phyloP scores from a whole-genome alignment of 2,113 vertebrate species.

The Tyrannus savana region DNA sequence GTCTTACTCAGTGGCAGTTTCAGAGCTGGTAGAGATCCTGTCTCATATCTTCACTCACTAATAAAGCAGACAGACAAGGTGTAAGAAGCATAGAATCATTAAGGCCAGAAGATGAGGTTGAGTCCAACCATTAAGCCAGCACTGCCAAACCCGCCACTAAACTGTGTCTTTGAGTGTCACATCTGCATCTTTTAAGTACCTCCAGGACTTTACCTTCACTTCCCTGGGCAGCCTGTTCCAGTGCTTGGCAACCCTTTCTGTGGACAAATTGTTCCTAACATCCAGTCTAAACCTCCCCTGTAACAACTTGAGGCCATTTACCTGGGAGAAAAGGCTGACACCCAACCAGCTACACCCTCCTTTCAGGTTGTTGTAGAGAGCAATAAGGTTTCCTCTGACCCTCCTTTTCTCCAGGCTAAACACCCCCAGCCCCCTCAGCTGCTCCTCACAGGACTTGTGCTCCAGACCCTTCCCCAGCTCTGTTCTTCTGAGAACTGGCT shows the following conservation, averaged over 20 bases:
- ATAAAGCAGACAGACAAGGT: neutral
- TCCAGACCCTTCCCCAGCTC: neutral
- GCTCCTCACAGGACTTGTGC: fast-evolving
- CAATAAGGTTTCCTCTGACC: fast-evolving
- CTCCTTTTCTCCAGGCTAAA: neutral
- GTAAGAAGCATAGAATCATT: neutral
- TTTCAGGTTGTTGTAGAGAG: fast-evolving
- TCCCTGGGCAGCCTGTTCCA: neutral
- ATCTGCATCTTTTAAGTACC: neutral
- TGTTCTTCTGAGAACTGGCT: fast-evolving
- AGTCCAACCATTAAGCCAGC: neutral
- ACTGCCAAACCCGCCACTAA: neutral
- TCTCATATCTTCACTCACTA: neutral
- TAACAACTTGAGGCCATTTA: neutral
- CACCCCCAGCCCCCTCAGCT: fast-evolving
- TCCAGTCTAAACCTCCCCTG: neutral
- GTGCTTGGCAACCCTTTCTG: neutral
- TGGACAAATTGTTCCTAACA: neutral
- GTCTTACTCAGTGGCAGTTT: neutral
- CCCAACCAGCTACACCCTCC: fast-evolving
- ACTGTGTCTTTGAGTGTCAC: neutral
- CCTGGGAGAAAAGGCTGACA: fast-evolving
- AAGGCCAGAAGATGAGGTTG: neutral
- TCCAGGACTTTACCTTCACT: neutral
- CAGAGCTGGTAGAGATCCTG: neutral